Evolutionary conservation across 2,888 invertebrate genomes (phyloP).

Genomic region (Anaspis maculata): DNA sequence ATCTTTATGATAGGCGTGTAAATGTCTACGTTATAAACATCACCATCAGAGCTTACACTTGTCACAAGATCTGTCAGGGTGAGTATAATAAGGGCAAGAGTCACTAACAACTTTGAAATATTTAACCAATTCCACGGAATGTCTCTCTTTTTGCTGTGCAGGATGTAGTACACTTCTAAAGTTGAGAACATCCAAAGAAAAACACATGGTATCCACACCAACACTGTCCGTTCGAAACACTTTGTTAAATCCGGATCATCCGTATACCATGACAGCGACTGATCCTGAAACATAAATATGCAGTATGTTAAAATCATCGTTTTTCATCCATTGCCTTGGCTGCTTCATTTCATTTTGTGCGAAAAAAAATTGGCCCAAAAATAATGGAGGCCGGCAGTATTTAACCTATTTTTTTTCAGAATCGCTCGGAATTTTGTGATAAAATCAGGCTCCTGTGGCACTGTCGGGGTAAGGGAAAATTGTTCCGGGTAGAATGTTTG

Average conservation of each 20-base stretch:
- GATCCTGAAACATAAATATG: constrained; percentile 51
- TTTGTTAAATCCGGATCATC: constrained; percentile 71
- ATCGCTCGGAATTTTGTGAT: no score
- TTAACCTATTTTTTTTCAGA: no score
- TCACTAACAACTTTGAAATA: constrained; percentile 60
- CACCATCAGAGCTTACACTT: constrained; percentile 43
- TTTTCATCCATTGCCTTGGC: no score
- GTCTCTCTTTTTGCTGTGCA: constrained; percentile 65
- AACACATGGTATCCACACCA: constrained; percentile 83
- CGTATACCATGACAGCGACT: constrained; percentile 69
- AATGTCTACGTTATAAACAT: constrained; percentile 61
- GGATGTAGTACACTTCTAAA: constrained; percentile 67
- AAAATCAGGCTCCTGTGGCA: no score
- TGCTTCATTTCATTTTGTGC: no score
- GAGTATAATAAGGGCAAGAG: constrained; percentile 55
- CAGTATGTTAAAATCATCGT: no score
- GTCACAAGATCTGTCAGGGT: constrained; percentile 60
- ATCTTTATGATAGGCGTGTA: constrained; percentile 73
- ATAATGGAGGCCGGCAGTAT: no score
- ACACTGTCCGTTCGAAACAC: constrained; percentile 86
- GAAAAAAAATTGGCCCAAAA: no score
- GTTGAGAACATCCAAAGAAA: constrained; percentile 72
- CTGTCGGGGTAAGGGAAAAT: no score
- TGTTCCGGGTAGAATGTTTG: no score
- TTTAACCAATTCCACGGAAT: constrained; percentile 72